These are phyloP conservation scores for Drosophila repleta DNA, from an alignment of 1,140 invertebrate genomes.

Conservation along the genomic window DNA sequence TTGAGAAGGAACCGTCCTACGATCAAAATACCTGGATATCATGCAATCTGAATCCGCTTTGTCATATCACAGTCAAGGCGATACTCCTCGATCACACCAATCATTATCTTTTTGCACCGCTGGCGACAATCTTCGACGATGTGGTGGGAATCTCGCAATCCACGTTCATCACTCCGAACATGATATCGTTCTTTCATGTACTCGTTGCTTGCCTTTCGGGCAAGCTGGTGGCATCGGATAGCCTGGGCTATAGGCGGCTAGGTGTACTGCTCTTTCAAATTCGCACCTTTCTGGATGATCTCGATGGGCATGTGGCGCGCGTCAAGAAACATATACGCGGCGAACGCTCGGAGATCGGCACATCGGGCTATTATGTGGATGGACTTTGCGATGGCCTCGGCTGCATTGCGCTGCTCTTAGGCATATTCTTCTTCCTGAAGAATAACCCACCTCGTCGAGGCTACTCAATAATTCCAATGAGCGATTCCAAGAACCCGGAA, in stretches of 20 bases:
- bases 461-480: slow-evolving; percentile 87
- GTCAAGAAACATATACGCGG: slow-evolving; percentile 88
- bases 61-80: slow-evolving; percentile 90
- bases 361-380: slow-evolving; percentile 89
- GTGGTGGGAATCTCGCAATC: slow-evolving; percentile 87
- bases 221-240: slow-evolving; percentile 88
- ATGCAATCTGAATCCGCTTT: slow-evolving; percentile 89
- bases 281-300: slow-evolving; percentile 90
- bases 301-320: slow-evolving; percentile 92
- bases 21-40: slow-evolving; percentile 86
- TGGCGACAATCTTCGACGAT: slow-evolving; percentile 88
- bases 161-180: slow-evolving; percentile 89
- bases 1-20: slow-evolving; percentile 79
- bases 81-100: slow-evolving; percentile 90
- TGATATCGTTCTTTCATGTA: slow-evolving; percentile 90
- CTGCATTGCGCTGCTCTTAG: slow-evolving; percentile 87
- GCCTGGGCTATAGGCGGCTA: slow-evolving; percentile 87
- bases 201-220: slow-evolving; percentile 88
- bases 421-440: slow-evolving; percentile 87
- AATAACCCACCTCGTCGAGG: slow-evolving; percentile 88
- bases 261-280: slow-evolving; percentile 90
- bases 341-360: slow-evolving; percentile 89
- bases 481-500: slow-evolving; percentile 84
- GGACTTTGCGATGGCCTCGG: slow-evolving; percentile 90
- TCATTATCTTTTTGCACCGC: slow-evolving; percentile 90